Conservation (phyloP, 1,140 invertebrate species). For the Heliconius hermathena region DNA sequence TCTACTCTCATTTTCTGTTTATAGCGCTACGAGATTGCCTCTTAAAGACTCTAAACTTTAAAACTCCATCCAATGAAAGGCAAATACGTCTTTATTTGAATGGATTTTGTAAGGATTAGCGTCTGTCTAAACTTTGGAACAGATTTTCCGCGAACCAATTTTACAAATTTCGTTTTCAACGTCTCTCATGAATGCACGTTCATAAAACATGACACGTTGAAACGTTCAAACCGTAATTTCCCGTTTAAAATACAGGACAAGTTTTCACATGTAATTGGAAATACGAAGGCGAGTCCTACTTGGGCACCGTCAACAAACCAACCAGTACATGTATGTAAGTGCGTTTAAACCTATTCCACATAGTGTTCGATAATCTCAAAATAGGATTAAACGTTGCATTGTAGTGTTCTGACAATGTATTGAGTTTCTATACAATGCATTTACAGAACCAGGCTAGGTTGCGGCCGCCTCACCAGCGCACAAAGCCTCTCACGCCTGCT, state of each 20-base stretch:
- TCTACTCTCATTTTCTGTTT: constrained; percentile 28
- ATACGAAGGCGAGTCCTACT: background rate
- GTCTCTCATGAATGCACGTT: constrained; percentile 24
- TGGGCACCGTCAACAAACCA: background rate
- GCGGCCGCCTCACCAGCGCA: constrained; percentile 14
- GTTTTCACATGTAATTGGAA: constrained; percentile 19
- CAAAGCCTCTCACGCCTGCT: constrained; percentile 16
- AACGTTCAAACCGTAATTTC: constrained; percentile 26
- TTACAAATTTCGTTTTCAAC: constrained; percentile 28
- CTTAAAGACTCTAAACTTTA: constrained; percentile 30
- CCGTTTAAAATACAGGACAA: constrained; percentile 19
- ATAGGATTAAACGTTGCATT: constrained; percentile 27
- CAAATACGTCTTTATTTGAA: constrained; percentile 33
- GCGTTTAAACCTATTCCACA: constrained; percentile 4
- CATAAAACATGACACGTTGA: constrained; percentile 18
- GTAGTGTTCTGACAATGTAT: constrained; percentile 24
- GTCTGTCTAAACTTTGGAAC: constrained; percentile 26
- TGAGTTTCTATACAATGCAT: constrained; percentile 27
- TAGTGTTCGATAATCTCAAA: constrained; percentile 14
- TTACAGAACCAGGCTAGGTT: constrained; percentile 23
- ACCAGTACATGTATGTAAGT: background rate
- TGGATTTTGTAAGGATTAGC: constrained; percentile 30
- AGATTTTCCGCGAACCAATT: constrained; percentile 27
- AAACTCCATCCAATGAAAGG: constrained; percentile 28
- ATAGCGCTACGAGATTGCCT: constrained; percentile 20